Percentiles rank a stretch among this genome's conserved stretches.
These are phyloP conservation scores for Drosophila kikkawai DNA, from an alignment of 1,140 invertebrate species.

Conservation along the genomic window DNA sequence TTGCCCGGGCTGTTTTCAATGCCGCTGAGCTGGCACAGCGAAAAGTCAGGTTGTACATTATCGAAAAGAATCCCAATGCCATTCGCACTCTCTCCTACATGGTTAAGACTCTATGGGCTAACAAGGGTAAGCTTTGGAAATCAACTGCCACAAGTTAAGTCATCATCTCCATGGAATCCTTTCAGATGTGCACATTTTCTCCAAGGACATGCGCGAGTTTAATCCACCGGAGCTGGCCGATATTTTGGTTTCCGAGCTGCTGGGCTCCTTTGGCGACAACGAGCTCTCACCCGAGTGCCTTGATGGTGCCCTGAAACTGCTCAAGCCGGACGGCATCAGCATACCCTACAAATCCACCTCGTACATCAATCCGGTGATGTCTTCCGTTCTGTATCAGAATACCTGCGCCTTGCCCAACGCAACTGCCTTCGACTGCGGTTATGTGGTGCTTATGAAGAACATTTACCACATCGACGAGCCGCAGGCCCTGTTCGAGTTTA, in stretches of 20 bases:
- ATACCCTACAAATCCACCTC: constrained; percentile 97
- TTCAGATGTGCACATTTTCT: constrained; percentile 89
- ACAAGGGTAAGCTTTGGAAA: constrained; percentile 85
- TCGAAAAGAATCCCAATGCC: constrained; percentile 99
- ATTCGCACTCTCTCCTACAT: constrained; percentile 94
- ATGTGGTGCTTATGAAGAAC: constrained; percentile 97
- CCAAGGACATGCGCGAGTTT: constrained; percentile 96
- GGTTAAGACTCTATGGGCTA: constrained; percentile 93
- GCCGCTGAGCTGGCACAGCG: constrained; percentile 87
- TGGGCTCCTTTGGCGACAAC: constrained; percentile 99
- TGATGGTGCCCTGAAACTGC: constrained; percentile 95
- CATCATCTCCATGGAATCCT: neutral
- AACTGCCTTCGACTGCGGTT: constrained; percentile 86
- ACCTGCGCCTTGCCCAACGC: constrained; percentile 69
- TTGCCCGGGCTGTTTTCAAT: constrained; percentile 93
- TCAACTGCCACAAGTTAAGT: neutral
- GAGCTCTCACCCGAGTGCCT: constrained; percentile 99
- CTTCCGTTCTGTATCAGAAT: constrained; percentile 86
- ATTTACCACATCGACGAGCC: constrained; percentile 93
- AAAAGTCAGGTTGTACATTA: constrained; percentile 93
- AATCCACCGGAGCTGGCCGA: constrained; percentile 94
- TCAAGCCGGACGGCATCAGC: constrained; percentile 96
- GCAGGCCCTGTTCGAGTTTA: constrained; percentile 94
- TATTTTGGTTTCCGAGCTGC: constrained; percentile 97
- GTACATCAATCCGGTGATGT: constrained; percentile 93